Base-by-base conservation (phyloP, 1,140 invertebrate genomes). In the Caenorhabditis tropicalis region DNA sequence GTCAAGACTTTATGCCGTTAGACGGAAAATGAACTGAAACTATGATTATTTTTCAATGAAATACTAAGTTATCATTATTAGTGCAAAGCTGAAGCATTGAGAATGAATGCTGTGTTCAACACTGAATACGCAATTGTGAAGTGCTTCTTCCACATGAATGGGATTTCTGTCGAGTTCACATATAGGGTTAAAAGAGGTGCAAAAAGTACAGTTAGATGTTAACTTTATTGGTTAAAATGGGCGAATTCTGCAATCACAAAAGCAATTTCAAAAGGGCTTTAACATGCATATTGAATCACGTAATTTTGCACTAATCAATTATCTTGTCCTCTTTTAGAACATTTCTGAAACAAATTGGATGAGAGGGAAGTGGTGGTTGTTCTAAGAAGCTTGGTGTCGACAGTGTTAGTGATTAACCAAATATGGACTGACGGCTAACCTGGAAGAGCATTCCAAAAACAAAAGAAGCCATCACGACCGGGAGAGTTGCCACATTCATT, bases 371-470 rank as follows among this genome's bases (percentile, higher is more conserved):
- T 5, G 21, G 10, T 19, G 24, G 24, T 43, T 2, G 6, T 27
- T 36, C 43, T n/a, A n/a, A 24, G 65, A 74, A 74, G 36, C 65
- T 43, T n/a, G 36, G 65, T 74, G 36, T 36, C 43, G 21, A 24
- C 16, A 19, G 31, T 43, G 6, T 74, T 10, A 74, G 65, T 27
- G 15, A 10, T 10, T 74, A 74, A 10, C 24, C 12, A 10, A 24
- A 36, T 19, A 21, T 21, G 58, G 31, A 16, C 4, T 3, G 9
- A 36, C n/a, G 9, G 48, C 46, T 51, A 74, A 83, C 84, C 85
- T 87, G 86, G 39, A 87, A 48, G 1, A 87, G 24, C 65, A 87
- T 81, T 79, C 86, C 86, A 21, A 87, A 79, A 15, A 87, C 46
- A 21, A 87, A 48, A 1, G 83, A 85, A 24, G 87, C 43, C 33